These are phyloP conservation scores for Protosalanx chinensis DNA, from an alignment of 2,797 vertebrate species.

Conservation along the genomic window DNA sequence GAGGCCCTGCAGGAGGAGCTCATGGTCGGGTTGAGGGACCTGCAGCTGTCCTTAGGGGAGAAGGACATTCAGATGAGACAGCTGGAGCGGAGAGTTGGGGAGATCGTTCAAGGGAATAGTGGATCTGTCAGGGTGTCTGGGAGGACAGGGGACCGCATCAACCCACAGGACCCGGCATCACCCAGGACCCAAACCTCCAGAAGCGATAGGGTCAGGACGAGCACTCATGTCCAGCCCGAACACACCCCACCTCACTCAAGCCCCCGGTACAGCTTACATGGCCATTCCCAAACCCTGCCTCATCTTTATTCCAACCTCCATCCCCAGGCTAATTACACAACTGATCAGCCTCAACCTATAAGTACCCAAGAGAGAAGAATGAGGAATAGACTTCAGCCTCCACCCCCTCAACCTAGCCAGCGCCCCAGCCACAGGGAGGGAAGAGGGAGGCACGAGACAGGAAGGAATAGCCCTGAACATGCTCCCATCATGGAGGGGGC, in stretches of 20 bases:
- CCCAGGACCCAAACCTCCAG: constrained; percentile 18
- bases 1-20: constrained; percentile 51
- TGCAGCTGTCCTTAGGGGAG: constrained; percentile 47
- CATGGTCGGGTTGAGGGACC: constrained; percentile 25
- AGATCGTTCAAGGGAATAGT: constrained; percentile 23
- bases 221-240: constrained; percentile 14
- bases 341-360: constrained; percentile 13
- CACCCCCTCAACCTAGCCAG: not conserved
- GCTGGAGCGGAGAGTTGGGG: constrained; percentile 45
- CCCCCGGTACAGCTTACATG: constrained; percentile 27
- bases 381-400: not conserved
- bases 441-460: not conserved
- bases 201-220: constrained; percentile 27
- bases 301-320: not conserved
- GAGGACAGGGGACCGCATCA: constrained; percentile 7
- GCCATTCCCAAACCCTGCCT: constrained; percentile 13
- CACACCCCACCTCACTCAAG: constrained; percentile 12
- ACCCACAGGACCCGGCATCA: constrained; percentile 30
- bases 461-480: not conserved
- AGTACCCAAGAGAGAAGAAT: constrained; percentile 13
- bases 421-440: not conserved
- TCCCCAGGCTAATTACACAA: not conserved
- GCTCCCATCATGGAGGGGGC: not conserved
- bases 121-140: constrained; percentile 5
- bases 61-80: constrained; percentile 52